Conservation (phyloP, 1,140 invertebrate species). For the Calliopsis andreniformis region DNA sequence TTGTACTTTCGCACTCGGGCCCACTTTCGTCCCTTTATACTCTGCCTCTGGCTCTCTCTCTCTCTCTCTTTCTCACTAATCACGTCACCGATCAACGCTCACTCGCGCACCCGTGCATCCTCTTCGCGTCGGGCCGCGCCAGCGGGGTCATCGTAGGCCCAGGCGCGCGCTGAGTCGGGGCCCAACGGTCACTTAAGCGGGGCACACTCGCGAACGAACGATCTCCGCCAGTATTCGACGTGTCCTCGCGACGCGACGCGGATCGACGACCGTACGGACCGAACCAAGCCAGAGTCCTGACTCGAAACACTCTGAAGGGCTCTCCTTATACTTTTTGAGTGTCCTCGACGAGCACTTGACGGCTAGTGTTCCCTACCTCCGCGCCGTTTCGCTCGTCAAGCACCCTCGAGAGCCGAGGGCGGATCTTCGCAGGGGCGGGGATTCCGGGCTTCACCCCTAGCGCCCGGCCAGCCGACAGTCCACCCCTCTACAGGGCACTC, state of each 20-base stretch:
- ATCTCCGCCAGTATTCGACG: too few species aligned
- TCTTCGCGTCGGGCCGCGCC: neutral
- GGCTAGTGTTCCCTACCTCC: constrained; percentile 78
- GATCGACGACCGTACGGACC: neutral
- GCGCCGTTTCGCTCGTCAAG: constrained; percentile 73
- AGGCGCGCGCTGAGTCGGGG: too few species aligned
- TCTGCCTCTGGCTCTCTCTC: neutral
- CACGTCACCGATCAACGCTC: neutral
- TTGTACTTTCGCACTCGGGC: constrained; percentile 13
- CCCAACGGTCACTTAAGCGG: too few species aligned
- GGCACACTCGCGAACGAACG: too few species aligned
- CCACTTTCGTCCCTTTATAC: constrained; percentile 21
- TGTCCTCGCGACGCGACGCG: too few species aligned
- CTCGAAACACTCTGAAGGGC: constrained; percentile 55
- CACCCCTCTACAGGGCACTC: constrained; percentile 12
- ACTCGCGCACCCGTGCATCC: constrained; percentile 16
- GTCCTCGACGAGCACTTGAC: constrained; percentile 81
- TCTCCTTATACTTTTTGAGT: constrained; percentile 76
- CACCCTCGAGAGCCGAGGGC: constrained; percentile 75
- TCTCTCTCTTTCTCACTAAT: neutral
- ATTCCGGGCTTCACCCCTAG: constrained; percentile 56
- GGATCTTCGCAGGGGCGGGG: constrained; percentile 70
- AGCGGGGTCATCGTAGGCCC: neutral
- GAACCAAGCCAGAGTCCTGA: constrained; percentile 22
- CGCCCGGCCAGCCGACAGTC: constrained; percentile 31